These are phyloP conservation scores for Toxotes chatareus DNA, from an alignment of 2,113 vertebrate species.

Conservation along the genomic window DNA sequence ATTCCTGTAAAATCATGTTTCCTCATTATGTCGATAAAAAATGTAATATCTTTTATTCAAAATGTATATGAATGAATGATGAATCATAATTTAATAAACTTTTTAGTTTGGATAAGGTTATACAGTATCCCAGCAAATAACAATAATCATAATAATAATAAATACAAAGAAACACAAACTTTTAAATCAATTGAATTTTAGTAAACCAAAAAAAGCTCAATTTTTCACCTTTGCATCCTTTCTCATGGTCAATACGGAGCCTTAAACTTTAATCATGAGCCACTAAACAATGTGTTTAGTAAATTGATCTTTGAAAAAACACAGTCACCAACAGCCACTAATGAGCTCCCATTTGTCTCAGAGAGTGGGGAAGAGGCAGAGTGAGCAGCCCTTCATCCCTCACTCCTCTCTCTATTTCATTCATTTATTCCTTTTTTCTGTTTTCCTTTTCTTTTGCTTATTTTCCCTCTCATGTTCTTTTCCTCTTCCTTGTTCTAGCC, in stretches of 20 bases:
- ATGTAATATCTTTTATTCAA: not conserved
- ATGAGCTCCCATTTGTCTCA: slow-evolving; percentile 84
- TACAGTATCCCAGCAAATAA: slow-evolving; percentile 10
- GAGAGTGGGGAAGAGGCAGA: slow-evolving; percentile 54
- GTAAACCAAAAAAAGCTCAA: slow-evolving; percentile 55
- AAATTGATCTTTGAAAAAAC: slow-evolving; percentile 85
- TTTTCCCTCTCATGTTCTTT: slow-evolving; percentile 74
- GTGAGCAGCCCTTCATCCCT: slow-evolving; percentile 63
- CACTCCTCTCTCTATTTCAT: slow-evolving; percentile 40
- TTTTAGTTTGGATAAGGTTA: not conserved
- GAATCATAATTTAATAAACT: not conserved
- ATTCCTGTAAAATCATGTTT: not conserved
- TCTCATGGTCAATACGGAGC: slow-evolving; percentile 70
- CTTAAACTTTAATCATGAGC: slow-evolving; percentile 84
- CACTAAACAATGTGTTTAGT: slow-evolving; percentile 86
- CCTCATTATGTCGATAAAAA: not conserved
- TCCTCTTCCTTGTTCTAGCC: slow-evolving; percentile 18
- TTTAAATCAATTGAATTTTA: slow-evolving; percentile 54
- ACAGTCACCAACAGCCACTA: slow-evolving; percentile 81
- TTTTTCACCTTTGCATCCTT: slow-evolving; percentile 62
- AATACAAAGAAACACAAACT: not conserved
- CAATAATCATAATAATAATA: slow-evolving; percentile 14
- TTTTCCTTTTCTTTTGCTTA: slow-evolving; percentile 40
- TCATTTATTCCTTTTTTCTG: slow-evolving; percentile 37
- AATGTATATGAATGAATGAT: no score